Evolutionary conservation across 1,140 invertebrate genomes (phyloP).

Genomic region (Holotrichia oblita): DNA sequence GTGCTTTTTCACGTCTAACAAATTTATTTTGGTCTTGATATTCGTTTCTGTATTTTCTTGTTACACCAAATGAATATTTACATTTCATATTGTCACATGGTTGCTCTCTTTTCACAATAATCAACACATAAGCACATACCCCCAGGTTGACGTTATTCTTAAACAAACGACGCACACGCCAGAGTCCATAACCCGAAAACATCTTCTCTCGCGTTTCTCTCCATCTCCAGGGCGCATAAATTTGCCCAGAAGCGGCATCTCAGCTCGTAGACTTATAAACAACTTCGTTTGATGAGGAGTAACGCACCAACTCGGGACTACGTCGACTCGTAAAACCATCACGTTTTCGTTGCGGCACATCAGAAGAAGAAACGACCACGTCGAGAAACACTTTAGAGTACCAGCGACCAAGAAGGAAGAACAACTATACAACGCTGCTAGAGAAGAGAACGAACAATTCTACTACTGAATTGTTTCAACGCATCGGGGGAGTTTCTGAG

Average conservation of each 20-base stretch:
- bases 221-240: conserved; percentile 15
- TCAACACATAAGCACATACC: background rate
- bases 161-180: conserved; percentile 7
- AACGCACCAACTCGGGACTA: conserved; percentile 14
- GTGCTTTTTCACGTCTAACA: no score
- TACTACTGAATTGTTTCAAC: background rate
- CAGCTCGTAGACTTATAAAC: conserved; percentile 14
- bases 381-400: background rate
- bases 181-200: conserved; percentile 11
- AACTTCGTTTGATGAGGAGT: conserved; percentile 32
- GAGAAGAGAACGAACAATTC: background rate
- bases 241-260: conserved; percentile 9
- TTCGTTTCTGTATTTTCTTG: background rate
- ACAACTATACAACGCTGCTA: background rate
- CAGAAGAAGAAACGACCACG: background rate
- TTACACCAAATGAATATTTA: background rate
- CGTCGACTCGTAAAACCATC: conserved; percentile 23
- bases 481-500: conserved; percentile 4
- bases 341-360: background rate
- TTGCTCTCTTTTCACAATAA: conserved; percentile 23
- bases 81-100: background rate
- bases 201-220: background rate
- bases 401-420: background rate
- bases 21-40: background rate
- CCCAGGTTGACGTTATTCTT: background rate